phyloP scores from a whole-genome alignment of 2,888 invertebrate genomes.

The Drosophila testacea region DNA sequence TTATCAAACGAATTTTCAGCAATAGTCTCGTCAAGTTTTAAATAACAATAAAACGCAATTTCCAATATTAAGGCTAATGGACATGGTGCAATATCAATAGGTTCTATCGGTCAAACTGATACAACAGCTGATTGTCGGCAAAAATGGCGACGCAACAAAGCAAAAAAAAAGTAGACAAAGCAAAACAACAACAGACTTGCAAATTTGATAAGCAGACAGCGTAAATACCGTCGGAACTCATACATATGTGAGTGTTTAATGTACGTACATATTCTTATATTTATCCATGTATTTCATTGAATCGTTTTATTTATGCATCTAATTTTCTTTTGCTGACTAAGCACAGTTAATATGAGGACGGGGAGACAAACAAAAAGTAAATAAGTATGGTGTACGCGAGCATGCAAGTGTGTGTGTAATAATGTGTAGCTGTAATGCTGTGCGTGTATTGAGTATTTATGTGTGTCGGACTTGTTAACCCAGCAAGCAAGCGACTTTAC shows the following conservation, averaged over 20 bases:
- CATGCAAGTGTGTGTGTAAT: conserved; percentile 38
- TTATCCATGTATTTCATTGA: conserved; percentile 36
- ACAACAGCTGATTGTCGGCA: conserved; percentile 63
- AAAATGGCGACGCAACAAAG: conserved; percentile 57
- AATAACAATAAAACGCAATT: conserved; percentile 37
- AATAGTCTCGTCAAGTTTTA: not conserved
- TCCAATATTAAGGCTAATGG: not conserved
- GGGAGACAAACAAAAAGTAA: conserved; percentile 50
- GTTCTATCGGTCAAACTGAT: conserved; percentile 62
- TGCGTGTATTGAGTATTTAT: conserved; percentile 29
- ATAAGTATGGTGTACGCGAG: conserved; percentile 66
- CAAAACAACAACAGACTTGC: conserved; percentile 37
- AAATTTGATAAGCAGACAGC: conserved; percentile 41
- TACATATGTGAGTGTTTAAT: conserved; percentile 5
- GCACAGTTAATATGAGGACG: conserved; percentile 55
- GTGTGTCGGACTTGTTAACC: conserved; percentile 51
- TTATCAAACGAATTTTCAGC: not conserved
- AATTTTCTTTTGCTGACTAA: conserved; percentile 60
- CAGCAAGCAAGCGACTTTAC: conserved; percentile 52
- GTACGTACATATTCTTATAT: conserved; percentile 27
- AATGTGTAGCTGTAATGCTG: conserved; percentile 20
- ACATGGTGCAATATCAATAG: conserved; percentile 9
- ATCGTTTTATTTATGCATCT: conserved; percentile 46
- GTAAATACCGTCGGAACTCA: conserved; percentile 13
- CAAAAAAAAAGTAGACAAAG: conserved; percentile 20